phyloP scores from a whole-genome alignment of 1,140 invertebrate genomes.

The Papilio helenus region DNA sequence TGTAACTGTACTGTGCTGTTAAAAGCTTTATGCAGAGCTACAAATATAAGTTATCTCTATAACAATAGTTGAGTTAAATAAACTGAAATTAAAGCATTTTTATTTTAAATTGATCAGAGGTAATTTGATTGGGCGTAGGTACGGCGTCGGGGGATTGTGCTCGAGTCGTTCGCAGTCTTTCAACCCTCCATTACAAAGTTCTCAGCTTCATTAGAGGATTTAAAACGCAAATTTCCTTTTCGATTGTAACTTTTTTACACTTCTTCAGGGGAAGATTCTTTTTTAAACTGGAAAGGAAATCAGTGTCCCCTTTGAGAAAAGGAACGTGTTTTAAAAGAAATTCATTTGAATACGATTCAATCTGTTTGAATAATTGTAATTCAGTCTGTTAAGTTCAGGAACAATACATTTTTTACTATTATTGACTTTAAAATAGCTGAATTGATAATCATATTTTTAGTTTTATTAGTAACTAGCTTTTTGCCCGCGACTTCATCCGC shows the following conservation, averaged over 20 bases:
- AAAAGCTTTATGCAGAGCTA: background rate
- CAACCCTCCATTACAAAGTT: constrained; percentile 81
- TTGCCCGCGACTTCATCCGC: too few relatives aligned
- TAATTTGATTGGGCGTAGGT: constrained; percentile 42
- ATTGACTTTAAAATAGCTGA: too few relatives aligned
- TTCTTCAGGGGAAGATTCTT: constrained; percentile 81
- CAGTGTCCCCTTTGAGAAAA: constrained; percentile 80
- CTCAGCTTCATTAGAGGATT: constrained; percentile 83
- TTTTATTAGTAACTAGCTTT: too few relatives aligned
- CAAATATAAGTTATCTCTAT: background rate
- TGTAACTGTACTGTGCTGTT: too few relatives aligned
- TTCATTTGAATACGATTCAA: constrained; percentile 74
- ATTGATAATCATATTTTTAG: too few relatives aligned
- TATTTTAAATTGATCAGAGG: constrained; percentile 43
- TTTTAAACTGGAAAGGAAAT: constrained; percentile 78
- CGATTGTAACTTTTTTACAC: constrained; percentile 83
- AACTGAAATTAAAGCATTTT: constrained; percentile 33
- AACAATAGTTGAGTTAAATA: background rate
- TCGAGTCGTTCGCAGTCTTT: constrained; percentile 78
- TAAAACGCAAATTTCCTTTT: constrained; percentile 83
- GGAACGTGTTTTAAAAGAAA: constrained; percentile 74
- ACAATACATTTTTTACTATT: background rate
- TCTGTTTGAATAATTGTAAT: constrained; percentile 64
- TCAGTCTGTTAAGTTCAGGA: constrained; percentile 16
- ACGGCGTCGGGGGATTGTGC: constrained; percentile 60